Evolutionary conservation across 1,140 invertebrate genomes (phyloP).

Genomic region (Leptinotarsa undecemlineata): DNA sequence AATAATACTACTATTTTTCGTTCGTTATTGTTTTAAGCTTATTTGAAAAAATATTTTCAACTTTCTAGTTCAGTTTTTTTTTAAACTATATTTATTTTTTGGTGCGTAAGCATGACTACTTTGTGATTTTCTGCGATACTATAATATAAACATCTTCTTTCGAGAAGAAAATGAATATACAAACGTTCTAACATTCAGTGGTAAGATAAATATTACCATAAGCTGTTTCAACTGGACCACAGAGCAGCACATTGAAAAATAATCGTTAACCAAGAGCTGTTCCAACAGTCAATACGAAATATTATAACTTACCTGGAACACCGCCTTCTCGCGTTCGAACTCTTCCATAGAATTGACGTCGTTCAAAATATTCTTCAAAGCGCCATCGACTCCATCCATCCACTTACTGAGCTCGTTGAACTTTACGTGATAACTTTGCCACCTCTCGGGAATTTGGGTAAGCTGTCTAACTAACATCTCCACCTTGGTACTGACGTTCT

Average conservation of each 20-base stretch:
- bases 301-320: slow-evolving; percentile 77
- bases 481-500: slow-evolving; percentile 69
- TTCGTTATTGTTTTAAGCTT: too few relatives aligned
- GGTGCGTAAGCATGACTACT: too few relatives aligned
- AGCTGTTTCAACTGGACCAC: slow-evolving; percentile 29
- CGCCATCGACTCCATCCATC: slow-evolving; percentile 87
- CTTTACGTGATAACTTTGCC: slow-evolving; percentile 82
- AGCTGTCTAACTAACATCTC: slow-evolving; percentile 75
- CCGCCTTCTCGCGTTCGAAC: slow-evolving; percentile 84
- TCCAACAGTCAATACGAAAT: not conserved
- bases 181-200: not conserved
- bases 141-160: not conserved
- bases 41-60: too few relatives aligned
- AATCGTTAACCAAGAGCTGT: not conserved
- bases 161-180: not conserved
- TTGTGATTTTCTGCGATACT: not conserved
- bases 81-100: too few relatives aligned
- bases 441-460: slow-evolving; percentile 86
- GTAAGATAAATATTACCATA: slow-evolving; percentile 26
- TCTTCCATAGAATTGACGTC: slow-evolving; percentile 84
- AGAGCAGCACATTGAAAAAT: slow-evolving; percentile 27
- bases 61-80: too few relatives aligned
- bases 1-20: too few relatives aligned
- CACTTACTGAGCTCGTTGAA: slow-evolving; percentile 84
- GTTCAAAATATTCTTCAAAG: slow-evolving; percentile 78